Evolutionary conservation across 2,797 vertebrate genomes (phyloP), one percentile per base, ranked within the genome.

Genomic region (Pipistrellus nathusii): DNA sequence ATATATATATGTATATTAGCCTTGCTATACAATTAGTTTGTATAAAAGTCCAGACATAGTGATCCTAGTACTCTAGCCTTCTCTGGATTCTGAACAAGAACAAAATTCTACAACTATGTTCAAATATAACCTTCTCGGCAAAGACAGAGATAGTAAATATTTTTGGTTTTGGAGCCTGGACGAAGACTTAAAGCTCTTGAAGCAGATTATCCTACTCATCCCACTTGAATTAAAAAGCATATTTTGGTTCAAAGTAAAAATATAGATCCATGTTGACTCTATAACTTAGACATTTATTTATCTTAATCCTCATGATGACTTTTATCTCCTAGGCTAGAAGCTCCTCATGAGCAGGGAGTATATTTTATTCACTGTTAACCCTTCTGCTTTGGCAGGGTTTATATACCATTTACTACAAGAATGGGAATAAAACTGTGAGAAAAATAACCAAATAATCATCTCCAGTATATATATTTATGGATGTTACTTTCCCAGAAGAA

Each of bases 241-340:
- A 89, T 64, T 95, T 51, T 48, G 17, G 41, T 69, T 85, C 64
- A 46, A 95, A 95, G 57, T 30, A 51, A 73, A 90, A 94, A 91
- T 62, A 14, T 59, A 87, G 38, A 64, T 69, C 35, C 41, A 68
- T 4, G 1, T 8, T 64, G 41, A 93, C 81, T 64, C 21, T 72
- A 27, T 44, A 23, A 20, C 21, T 77, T 82, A 55, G 4, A 76
- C 51, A 69, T 88, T 92, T 85, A 78, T 64, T 84, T 68, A 88
- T 76, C 46, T 85, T 85, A 88, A 94, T 68, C 38, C n/a, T 57
- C 41, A 64, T 9, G 46, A 55, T 21, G 44, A n/a, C 35, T 78
- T 71, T 53, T 80, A 66, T 72, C 44, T 80, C 18, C 64, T 78
- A 89, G 38, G 18, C 27, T 41, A 35, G 62, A 77, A 69, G 71